Percentiles rank a stretch among this genome's conserved stretches.
These are phyloP conservation scores for Spodoptera litura DNA, from an alignment of 1,140 invertebrate genomes.

Conservation along the genomic window DNA sequence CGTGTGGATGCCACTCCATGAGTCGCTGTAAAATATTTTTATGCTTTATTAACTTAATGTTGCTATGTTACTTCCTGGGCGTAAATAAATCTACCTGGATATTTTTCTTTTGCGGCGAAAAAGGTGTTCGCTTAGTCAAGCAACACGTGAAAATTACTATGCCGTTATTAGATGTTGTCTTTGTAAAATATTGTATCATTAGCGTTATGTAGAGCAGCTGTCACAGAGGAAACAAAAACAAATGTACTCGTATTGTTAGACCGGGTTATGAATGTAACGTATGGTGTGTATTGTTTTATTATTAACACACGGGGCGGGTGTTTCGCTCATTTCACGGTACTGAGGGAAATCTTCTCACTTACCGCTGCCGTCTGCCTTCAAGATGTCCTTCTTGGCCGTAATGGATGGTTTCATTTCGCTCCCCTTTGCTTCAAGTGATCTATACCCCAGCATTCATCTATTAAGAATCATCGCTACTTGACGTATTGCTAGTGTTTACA, in stretches of 20 bases:
- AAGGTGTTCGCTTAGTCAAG: conserved; percentile 16
- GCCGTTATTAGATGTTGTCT: conserved; percentile 34
- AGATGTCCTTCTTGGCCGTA: conserved; percentile 32
- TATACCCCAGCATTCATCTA: conserved; percentile 7
- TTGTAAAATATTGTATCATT: conserved; percentile 41
- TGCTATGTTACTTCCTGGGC: conserved; percentile 43
- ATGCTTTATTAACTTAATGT: conserved; percentile 64
- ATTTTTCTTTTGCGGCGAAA: conserved; percentile 22
- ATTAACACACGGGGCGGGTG: conserved; percentile 18
- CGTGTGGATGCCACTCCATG: conserved; percentile 59
- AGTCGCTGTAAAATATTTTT: conserved; percentile 67
- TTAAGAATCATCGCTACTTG: conserved; percentile 41
- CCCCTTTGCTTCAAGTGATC: conserved; percentile 41
- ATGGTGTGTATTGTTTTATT: conserved; percentile 31
- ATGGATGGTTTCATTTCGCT: conserved; percentile 45
- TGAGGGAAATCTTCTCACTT: conserved; percentile 32
- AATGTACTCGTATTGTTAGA: conserved; percentile 24
- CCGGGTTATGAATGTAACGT: conserved; percentile 18
- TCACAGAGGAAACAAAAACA: conserved; percentile 31
- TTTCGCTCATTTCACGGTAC: conserved; percentile 14
- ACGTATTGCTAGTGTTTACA: conserved; percentile 41
- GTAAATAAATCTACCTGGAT: conserved; percentile 48
- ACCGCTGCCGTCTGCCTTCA: conserved; percentile 11
- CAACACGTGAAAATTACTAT: conserved; percentile 37
- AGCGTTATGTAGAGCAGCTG: conserved; percentile 22